Evolutionary conservation across 1,140 invertebrate species (phyloP).

Genomic region (Eulimnadia texana): DNA sequence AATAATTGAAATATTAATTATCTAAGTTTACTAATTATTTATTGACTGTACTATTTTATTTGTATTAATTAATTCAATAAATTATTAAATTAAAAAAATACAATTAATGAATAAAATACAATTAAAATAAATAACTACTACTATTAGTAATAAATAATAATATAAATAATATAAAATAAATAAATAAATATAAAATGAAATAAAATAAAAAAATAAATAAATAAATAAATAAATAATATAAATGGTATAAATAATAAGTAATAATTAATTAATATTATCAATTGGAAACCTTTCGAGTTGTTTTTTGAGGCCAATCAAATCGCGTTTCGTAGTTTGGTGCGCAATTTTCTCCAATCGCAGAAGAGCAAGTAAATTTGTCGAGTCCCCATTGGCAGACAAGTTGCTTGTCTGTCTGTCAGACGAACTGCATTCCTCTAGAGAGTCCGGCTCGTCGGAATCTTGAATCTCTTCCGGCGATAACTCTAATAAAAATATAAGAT

Average conservation of each 20-base stretch:
- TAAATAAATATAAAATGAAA: too few relatives aligned
- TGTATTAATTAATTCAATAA: background rate
- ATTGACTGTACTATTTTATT: too few relatives aligned
- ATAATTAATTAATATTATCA: background rate
- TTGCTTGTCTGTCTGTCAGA: background rate
- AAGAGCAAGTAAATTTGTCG: conserved; percentile 9
- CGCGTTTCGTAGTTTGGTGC: conserved; percentile 10
- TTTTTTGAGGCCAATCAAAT: background rate
- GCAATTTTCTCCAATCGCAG: conserved; percentile 9
- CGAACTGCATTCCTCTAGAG: background rate
- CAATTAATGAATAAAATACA: too few relatives aligned
- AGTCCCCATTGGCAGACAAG: background rate
- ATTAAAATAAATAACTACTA: too few relatives aligned
- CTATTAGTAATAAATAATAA: too few relatives aligned
- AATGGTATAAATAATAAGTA: too few relatives aligned
- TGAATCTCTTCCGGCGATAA: conserved; percentile 1
- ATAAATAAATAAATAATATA: too few relatives aligned
- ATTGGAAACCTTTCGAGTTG: background rate
- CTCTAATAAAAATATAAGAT: background rate
- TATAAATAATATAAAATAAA: too few relatives aligned
- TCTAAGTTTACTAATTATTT: background rate
- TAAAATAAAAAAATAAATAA: too few relatives aligned
- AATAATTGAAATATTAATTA: background rate
- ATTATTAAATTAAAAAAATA: too few relatives aligned
- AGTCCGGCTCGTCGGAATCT: conserved; percentile 15